Evolutionary conservation across 2,888 invertebrate species (phyloP), one percentile per base, ranked within the genome.

Genomic region (Ophraella communa): DNA sequence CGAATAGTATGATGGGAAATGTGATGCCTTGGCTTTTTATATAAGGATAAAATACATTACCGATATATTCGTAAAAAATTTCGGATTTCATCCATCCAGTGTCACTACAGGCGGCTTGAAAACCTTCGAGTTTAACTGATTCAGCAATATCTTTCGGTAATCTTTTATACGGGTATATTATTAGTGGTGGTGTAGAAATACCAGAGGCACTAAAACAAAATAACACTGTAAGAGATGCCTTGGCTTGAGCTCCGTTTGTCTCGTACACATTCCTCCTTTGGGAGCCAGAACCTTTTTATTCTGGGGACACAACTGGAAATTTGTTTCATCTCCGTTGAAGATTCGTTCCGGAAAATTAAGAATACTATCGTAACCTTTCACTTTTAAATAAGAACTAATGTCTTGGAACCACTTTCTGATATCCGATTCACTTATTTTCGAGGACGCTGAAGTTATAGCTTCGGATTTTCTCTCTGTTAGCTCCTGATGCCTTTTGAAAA

Each of bases 361-460:
- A 8, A 64, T 47, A 1, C 64, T 64, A 14, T 42, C 1, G 21
- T 44, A 45, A 5, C 21, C 35, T 44, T 65, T 62, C 39, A 35
- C 45, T 62, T 10, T 39, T 35, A 54, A 20, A 39, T n/a, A n/a
- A n/a, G n/a, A n/a, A n/a, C n/a, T n/a, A n/a, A 27, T 27, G 10
- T 27, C 27, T 7, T 27, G 8, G 10, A 27, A 27, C 27, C 27
- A 7, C 65, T 60, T 27, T 10, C 27, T 65, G 35, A 75, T 74
- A 53, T 76, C 71, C 4, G 7, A 44, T 68, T 77, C 75, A 49
- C 71, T 70, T 5, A 76, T 67, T 30, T 52, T 60, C n/a, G 73
- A 69, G 54, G 71, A 71, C 4, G 76, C 72, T 30, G 67, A 54
- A 47, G 74, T 68, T 4, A 76, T 72, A 42, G 64, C 72, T 62